Evolutionary conservation across 1,140 invertebrate genomes (phyloP), one percentile per base, ranked within the genome.

Genomic region (Odontomachus brunneus): DNA sequence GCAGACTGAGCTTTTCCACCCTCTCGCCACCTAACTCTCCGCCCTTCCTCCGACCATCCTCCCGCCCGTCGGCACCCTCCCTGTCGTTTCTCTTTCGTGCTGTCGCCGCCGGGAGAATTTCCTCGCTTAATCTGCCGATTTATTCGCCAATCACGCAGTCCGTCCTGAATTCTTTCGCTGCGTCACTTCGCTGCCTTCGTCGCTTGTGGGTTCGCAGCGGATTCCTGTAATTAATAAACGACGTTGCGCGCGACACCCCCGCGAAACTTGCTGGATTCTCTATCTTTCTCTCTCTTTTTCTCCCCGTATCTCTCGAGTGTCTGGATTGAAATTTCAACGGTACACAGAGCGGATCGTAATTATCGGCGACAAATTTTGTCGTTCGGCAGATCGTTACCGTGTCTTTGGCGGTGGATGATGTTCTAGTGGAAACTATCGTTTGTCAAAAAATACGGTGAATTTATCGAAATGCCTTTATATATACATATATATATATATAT

Each of bases 61-160:
- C 33, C 17, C 80, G 53, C 33, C 72, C 59, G 65, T 69, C 62
- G 63, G 19, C 49, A 49, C 49, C 26, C 19, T 26, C 49, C 24
- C 26, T 26, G 33, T 63, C 78, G 78, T 85, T 78, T 62, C 80
- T 72, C 51, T 66, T 60, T 69, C 73, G 60, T 59, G 17, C 29
- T 65, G 51, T 73, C 82, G 86, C 86, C 72, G 38, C 33, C 62
- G 73, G 60, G 62, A 78, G 74, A 83, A 88, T 88, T 85, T 85
- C 67, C 86, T 66, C 83, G 86, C 80, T 88, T 88, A 88, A 88
- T 88, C 86, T 88, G 60, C 83, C 86, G 83, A 88, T 88, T 88
- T 88, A 88, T 85, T 85, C 78, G 71, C 83, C 87, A 85, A 88
- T 87, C 83, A 88, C 83, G 83, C 83, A 48, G 71, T 59, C 44